Conservation (phyloP, 2,888 invertebrate species). For the Chymomyza caudatula region DNA sequence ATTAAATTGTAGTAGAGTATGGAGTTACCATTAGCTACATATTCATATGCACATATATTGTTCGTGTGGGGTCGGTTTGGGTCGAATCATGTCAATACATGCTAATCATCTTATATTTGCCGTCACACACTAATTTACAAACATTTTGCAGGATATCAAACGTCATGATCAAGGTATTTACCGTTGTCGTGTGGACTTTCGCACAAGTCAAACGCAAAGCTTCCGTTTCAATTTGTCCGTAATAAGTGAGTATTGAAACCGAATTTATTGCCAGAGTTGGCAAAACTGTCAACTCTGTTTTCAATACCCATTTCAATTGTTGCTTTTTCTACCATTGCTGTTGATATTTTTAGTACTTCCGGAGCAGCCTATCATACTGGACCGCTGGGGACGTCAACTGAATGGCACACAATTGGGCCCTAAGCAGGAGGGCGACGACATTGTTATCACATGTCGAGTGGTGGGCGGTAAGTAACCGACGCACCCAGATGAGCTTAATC, state of each 20-base stretch:
- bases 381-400: conserved; percentile 89
- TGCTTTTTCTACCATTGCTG: conserved; percentile 10
- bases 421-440: conserved; percentile 90
- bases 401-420: conserved; percentile 89
- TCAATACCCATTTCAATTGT: background rate
- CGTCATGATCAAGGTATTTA: conserved; percentile 93
- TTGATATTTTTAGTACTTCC: conserved; percentile 85
- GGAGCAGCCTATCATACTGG: conserved; percentile 90
- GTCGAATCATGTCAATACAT: conserved; percentile 25
- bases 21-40: too few relatives aligned
- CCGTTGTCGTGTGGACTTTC: conserved; percentile 93
- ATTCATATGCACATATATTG: background rate
- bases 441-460: conserved; percentile 90
- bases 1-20: background rate
- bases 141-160: conserved; percentile 83
- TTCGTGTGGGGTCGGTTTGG: background rate
- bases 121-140: conserved; percentile 35
- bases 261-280: background rate
- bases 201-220: conserved; percentile 92
- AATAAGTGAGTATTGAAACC: conserved; percentile 84
- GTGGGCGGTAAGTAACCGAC: conserved; percentile 85
- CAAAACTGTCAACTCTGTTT: conserved; percentile 1
- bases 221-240: conserved; percentile 93
- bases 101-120: conserved; percentile 54
- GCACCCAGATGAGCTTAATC: conserved; percentile 4